phyloP scores from a whole-genome alignment of 2,113 vertebrate genomes.

The Mirza zaza region DNA sequence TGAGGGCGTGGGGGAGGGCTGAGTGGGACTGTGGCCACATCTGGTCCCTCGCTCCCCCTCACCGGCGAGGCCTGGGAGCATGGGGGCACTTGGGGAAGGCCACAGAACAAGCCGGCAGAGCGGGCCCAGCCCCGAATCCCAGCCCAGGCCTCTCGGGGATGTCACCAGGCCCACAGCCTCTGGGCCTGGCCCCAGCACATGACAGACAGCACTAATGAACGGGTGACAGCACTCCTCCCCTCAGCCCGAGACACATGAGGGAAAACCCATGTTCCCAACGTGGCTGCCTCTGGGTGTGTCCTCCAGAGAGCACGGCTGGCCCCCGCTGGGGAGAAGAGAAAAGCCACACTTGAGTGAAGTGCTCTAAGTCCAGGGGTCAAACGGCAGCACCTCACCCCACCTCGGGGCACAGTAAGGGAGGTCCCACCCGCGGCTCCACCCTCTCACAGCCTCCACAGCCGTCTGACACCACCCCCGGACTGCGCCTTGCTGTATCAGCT shows the following conservation, averaged over 20 bases:
- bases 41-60: background rate
- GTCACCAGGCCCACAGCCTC: background rate
- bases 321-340: background rate
- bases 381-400: background rate
- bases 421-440: fast-evolving
- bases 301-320: background rate
- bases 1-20: background rate
- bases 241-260: background rate
- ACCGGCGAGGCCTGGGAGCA: background rate
- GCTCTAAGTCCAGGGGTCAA: background rate
- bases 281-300: background rate
- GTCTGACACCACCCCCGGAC: background rate
- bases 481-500: background rate
- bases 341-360: background rate
- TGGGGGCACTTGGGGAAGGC: background rate
- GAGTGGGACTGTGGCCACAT: fast-evolving
- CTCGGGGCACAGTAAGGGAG: background rate
- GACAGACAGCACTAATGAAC: background rate
- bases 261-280: background rate
- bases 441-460: fast-evolving
- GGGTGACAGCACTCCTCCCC: background rate
- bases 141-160: background rate
- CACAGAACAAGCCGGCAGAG: background rate
- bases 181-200: fast-evolving
- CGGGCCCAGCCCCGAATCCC: background rate